Conservation (phyloP, 2,113 vertebrate genomes). For the Bolborhynchus lineola region DNA sequence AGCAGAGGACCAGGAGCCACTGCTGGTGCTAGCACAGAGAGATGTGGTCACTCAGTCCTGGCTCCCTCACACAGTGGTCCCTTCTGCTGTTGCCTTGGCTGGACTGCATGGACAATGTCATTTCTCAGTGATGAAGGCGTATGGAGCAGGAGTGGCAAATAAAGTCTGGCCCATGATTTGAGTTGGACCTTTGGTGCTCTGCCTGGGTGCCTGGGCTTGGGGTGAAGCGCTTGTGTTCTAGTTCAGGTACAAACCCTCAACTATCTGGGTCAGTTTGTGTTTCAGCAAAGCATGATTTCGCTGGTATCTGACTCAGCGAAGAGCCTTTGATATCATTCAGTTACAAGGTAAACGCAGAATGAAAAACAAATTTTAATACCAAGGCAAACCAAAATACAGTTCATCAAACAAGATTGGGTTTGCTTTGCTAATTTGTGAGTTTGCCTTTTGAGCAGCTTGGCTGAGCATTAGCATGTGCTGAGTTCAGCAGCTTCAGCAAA, state of each 20-base stretch:
- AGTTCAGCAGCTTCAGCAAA: not conserved
- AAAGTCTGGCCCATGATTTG: not conserved
- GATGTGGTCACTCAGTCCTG: not conserved
- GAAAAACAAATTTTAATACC: not conserved
- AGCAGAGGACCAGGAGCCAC: too few species aligned
- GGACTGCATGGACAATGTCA: not conserved
- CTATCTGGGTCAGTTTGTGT: not conserved
- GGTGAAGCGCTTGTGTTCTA: not conserved
- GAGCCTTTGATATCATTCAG: not conserved
- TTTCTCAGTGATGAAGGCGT: not conserved
- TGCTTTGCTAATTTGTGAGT: not conserved
- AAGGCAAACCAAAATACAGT: not conserved
- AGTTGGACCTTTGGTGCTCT: not conserved
- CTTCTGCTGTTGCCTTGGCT: not conserved
- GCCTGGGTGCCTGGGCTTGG: not conserved
- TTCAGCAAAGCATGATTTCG: not conserved
- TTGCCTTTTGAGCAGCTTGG: not conserved
- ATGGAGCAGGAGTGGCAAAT: not conserved
- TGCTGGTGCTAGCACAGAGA: not conserved
- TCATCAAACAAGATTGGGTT: not conserved
- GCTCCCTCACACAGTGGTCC: fast-evolving
- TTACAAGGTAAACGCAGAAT: not conserved
- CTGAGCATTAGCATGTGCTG: not conserved
- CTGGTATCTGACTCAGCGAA: not conserved
- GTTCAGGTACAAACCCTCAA: not conserved